phyloP scores from a whole-genome alignment of 2,113 vertebrate genomes.

The Rissa tridactyla region DNA sequence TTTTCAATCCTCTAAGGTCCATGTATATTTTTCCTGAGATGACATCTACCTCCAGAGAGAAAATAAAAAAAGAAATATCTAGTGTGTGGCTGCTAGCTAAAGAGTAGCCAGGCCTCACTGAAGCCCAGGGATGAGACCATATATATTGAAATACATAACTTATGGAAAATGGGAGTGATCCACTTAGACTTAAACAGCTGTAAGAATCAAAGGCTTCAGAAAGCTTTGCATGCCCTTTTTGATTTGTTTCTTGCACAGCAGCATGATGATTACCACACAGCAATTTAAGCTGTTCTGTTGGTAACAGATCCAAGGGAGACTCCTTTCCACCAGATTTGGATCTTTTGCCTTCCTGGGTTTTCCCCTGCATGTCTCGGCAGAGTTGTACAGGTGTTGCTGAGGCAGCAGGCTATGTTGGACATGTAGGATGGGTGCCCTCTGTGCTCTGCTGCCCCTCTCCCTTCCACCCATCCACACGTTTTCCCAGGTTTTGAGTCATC shows the following conservation, averaged over 20 bases:
- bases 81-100: neutral
- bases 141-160: neutral
- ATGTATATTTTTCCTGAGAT: neutral
- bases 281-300: neutral
- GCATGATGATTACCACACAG: neutral
- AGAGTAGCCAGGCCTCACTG: neutral
- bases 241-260: neutral
- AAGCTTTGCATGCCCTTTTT: neutral
- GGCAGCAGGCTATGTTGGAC: neutral
- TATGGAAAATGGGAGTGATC: neutral
- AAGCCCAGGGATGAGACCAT: neutral
- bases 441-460: neutral
- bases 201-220: neutral
- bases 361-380: neutral
- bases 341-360: neutral
- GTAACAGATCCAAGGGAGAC: neutral
- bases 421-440: rapidly evolving
- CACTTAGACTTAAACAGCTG: neutral
- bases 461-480: neutral
- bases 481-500: neutral
- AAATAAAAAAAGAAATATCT: neutral
- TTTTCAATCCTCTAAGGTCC: neutral
- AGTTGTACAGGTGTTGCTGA: neutral
- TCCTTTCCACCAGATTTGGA: neutral
- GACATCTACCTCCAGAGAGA: neutral